A percentile compares a stretch with the other conserved stretches of the same genome.
These are phyloP conservation scores for Mastacembelus armatus DNA, from an alignment of 2,797 vertebrate genomes.

Conservation along the genomic window DNA sequence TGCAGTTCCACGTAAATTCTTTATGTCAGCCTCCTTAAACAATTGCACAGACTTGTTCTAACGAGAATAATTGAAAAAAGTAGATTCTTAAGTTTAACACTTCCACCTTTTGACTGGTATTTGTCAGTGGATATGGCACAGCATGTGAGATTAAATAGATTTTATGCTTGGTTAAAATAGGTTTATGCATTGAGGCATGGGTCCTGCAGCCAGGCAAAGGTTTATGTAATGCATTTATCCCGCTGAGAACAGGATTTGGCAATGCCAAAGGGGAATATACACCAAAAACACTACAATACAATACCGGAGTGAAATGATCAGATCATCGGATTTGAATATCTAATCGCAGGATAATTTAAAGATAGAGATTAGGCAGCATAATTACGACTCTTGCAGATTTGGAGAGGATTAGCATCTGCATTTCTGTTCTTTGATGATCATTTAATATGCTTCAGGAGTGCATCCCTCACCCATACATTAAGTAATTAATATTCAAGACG, in stretches of 20 bases:
- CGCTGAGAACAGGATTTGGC: slow-evolving; percentile 67
- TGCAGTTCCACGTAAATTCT: neutral
- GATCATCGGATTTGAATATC: slow-evolving; percentile 76
- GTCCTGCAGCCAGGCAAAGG: slow-evolving; percentile 50
- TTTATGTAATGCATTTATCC: slow-evolving; percentile 73
- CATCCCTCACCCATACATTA: slow-evolving; percentile 32
- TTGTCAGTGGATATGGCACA: slow-evolving; percentile 5
- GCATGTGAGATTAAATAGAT: slow-evolving; percentile 18
- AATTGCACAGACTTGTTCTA: neutral
- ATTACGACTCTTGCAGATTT: slow-evolving; percentile 75
- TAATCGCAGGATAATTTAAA: slow-evolving; percentile 76
- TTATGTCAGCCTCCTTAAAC: neutral
- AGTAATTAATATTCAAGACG: slow-evolving; percentile 72
- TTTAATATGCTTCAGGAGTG: slow-evolving; percentile 63
- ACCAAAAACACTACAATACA: slow-evolving; percentile 57
- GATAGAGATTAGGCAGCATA: slow-evolving; percentile 74
- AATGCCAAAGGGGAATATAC: slow-evolving; percentile 56
- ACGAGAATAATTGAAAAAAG: slow-evolving; percentile 8
- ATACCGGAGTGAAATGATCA: slow-evolving; percentile 73
- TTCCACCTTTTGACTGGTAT: neutral
- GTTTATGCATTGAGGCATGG: slow-evolving; percentile 30
- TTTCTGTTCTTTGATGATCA: slow-evolving; percentile 73
- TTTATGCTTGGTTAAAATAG: slow-evolving; percentile 33
- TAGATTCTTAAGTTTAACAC: neutral
- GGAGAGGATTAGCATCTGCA: slow-evolving; percentile 69